Percentiles rank a stretch among this genome's conserved stretches.
Evolutionary conservation across 2,888 invertebrate species (phyloP).

Genomic region (Rhaphigaster nebulosa): DNA sequence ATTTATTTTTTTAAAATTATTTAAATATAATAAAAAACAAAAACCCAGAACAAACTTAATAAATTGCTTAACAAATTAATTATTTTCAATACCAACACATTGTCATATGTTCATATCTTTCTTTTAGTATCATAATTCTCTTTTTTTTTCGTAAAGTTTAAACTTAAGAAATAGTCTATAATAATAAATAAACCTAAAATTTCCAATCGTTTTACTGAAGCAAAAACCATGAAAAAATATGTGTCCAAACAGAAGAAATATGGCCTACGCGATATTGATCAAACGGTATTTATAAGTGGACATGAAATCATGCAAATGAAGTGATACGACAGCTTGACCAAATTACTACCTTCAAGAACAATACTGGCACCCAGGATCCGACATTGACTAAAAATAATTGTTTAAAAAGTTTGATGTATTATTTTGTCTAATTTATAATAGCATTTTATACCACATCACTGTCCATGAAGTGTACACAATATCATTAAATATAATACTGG

Average conservation of each 20-base stretch:
- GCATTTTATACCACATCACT: not conserved
- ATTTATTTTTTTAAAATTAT: too few species aligned
- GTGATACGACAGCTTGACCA: not conserved
- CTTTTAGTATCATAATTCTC: too few species aligned
- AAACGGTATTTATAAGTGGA: not conserved
- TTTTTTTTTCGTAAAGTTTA: too few species aligned
- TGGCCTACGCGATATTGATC: not conserved
- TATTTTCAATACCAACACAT: too few species aligned
- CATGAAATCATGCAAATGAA: slow-evolving; percentile 7
- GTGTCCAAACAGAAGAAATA: not conserved
- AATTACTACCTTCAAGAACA: not conserved
- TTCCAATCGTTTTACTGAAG: not conserved
- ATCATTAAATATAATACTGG: not conserved
- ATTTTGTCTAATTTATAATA: not conserved
- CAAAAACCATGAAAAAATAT: not conserved
- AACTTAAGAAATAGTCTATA: too few species aligned
- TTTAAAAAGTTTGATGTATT: not conserved
- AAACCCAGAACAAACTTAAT: too few species aligned
- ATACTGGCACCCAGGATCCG: not conserved
- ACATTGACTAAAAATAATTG: not conserved
- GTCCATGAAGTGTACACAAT: not conserved
- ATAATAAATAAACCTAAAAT: not conserved
- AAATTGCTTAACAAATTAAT: too few species aligned
- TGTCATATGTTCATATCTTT: too few species aligned
- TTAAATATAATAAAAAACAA: too few species aligned